These are phyloP conservation scores for Hyperopisus bebe DNA, from an alignment of 2,113 vertebrate genomes.

Conservation along the genomic window DNA sequence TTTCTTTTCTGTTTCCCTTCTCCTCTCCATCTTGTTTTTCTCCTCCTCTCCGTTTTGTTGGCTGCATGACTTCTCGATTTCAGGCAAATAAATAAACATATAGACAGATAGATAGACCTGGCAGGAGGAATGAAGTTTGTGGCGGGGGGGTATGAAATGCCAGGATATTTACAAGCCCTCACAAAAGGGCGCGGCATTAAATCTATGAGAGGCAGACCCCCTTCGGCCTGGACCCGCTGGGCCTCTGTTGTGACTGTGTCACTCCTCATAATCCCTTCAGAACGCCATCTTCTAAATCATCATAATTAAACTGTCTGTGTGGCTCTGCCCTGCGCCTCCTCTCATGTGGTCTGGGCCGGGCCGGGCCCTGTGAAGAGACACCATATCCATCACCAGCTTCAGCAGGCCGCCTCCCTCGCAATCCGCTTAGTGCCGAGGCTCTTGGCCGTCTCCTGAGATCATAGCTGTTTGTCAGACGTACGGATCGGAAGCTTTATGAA, in stretches of 20 bases:
- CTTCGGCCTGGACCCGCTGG: neutral
- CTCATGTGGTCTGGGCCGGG: neutral
- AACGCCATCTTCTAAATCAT: constrained; percentile 18
- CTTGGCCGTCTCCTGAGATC: neutral
- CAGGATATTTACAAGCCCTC: constrained; percentile 19
- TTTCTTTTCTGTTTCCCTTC: neutral
- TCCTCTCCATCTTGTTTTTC: neutral
- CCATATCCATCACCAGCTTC: neutral
- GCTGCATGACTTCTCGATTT: neutral
- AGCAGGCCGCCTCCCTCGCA: neutral
- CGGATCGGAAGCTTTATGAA: neutral
- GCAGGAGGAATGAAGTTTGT: neutral
- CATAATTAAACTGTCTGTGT: constrained; percentile 17
- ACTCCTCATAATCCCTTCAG: constrained; percentile 20
- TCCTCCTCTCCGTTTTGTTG: neutral
- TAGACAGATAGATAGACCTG: neutral
- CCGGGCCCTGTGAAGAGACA: neutral
- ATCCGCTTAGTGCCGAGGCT: neutral
- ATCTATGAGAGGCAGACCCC: neutral
- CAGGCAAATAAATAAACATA: neutral
- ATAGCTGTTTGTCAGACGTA: neutral
- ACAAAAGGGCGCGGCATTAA: constrained; percentile 12
- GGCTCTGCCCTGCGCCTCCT: neutral
- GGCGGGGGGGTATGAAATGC: neutral
- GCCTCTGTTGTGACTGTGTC: neutral